Evolutionary conservation across 2,888 invertebrate genomes (phyloP).

Genomic region (Lepetodrilus schrolli): DNA sequence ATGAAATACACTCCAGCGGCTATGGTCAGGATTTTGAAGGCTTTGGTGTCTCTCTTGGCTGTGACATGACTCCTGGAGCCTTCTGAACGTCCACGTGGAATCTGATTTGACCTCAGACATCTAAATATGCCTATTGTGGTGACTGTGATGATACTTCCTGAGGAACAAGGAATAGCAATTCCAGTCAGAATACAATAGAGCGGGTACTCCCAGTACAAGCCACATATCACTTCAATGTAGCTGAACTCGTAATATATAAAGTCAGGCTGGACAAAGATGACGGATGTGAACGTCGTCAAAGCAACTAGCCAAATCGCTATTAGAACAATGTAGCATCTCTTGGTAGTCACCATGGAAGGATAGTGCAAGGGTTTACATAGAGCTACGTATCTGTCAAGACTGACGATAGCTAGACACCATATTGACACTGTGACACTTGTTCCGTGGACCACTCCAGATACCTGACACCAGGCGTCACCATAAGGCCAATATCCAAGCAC

Average conservation of each 20-base stretch:
- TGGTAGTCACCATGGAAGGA: constrained; percentile 32
- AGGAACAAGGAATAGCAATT: constrained; percentile 46
- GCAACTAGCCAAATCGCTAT: constrained; percentile 39
- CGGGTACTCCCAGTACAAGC: constrained; percentile 45
- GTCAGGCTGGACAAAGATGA: constrained; percentile 38
- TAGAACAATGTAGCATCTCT: constrained; percentile 33
- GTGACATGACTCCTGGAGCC: not conserved
- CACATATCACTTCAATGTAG: constrained; percentile 41
- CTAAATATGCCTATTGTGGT: constrained; percentile 41
- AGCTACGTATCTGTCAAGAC: constrained; percentile 53
- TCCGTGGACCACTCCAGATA: constrained; percentile 50
- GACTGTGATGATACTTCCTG: constrained; percentile 40
- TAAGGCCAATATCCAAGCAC: constrained; percentile 48
- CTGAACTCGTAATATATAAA: constrained; percentile 41
- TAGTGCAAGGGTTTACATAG: constrained; percentile 48
- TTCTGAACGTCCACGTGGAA: not conserved
- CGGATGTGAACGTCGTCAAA: constrained; percentile 41
- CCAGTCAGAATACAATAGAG: constrained; percentile 44
- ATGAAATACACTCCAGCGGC: constrained; percentile 48
- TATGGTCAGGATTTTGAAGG: constrained; percentile 41
- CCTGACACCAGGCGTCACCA: constrained; percentile 51
- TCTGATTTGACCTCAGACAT: not conserved
- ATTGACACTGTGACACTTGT: constrained; percentile 52
- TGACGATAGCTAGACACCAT: constrained; percentile 50
- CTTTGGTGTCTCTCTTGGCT: constrained; percentile 4